Percentiles rank a stretch among this genome's conserved stretches.
Evolutionary conservation across 2,888 invertebrate species (phyloP).

Genomic region (Liopterus haemorrhoidalis): DNA sequence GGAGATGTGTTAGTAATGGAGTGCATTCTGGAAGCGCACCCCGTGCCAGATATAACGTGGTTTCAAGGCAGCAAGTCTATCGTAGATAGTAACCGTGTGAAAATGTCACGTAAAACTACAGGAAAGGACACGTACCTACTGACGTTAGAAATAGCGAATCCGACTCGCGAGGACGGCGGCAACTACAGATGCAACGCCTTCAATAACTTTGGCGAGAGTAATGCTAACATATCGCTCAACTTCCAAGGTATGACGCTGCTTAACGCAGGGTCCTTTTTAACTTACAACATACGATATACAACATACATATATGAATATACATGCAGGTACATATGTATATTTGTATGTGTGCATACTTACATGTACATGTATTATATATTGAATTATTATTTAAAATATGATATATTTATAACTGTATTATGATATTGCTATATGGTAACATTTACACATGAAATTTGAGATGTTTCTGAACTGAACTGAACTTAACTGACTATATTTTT

Average conservation of each 20-base stretch:
- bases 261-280: constrained; percentile 1
- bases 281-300: too few species aligned
- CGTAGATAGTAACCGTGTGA: constrained; percentile 76
- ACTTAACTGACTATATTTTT: too few species aligned
- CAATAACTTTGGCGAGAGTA: constrained; percentile 98
- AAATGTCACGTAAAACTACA: constrained; percentile 83
- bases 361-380: too few species aligned
- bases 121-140: constrained; percentile 88
- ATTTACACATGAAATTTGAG: too few species aligned
- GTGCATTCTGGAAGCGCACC: constrained; percentile 91
- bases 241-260: constrained; percentile 89
- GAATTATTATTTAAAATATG: too few species aligned
- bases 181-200: constrained; percentile 99
- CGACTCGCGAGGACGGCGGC: constrained; percentile 94
- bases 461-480: too few species aligned
- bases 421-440: too few species aligned
- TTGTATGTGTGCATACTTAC: background rate
- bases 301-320: constrained; percentile 1
- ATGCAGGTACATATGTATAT: background rate
- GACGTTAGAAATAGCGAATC: constrained; percentile 89
- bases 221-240: constrained; percentile 99
- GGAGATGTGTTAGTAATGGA: constrained; percentile 92
- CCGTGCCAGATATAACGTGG: constrained; percentile 93
- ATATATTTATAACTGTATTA: too few species aligned
- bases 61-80: constrained; percentile 84